Percentiles rank a stretch among this genome's conserved stretches.
phyloP scores from a whole-genome alignment of 1,140 invertebrate genomes.

The Bombus superbus region DNA sequence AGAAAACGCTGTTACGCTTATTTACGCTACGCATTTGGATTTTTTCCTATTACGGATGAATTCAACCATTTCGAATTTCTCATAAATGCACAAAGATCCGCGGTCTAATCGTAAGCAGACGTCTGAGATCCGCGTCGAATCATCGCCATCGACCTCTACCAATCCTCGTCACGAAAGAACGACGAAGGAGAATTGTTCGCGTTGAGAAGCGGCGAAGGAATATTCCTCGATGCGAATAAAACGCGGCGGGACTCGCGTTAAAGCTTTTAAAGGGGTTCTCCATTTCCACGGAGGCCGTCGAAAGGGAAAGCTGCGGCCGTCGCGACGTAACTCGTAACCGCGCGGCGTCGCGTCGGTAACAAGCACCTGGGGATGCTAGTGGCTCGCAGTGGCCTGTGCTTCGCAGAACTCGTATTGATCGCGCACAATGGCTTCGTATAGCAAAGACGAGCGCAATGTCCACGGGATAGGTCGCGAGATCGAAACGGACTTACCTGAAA shows the following conservation, averaged over 20 bases:
- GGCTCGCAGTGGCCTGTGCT: slow-evolving; percentile 7
- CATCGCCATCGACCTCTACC: neutral
- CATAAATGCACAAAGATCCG: too few species aligned
- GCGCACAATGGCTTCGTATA: slow-evolving; percentile 47
- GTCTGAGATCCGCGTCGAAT: neutral
- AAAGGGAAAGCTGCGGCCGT: slow-evolving; percentile 64
- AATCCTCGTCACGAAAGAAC: neutral
- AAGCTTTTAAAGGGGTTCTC: slow-evolving; percentile 65
- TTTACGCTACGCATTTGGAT: too few species aligned
- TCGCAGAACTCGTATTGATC: slow-evolving; percentile 59
- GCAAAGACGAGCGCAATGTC: slow-evolving; percentile 48
- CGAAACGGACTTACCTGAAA: neutral
- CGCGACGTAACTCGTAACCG: neutral
- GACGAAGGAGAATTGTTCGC: neutral
- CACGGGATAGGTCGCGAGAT: slow-evolving; percentile 36
- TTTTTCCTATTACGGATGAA: neutral
- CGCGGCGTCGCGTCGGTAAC: slow-evolving; percentile 24
- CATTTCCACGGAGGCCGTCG: slow-evolving; percentile 62
- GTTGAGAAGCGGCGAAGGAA: neutral
- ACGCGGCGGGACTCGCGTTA: slow-evolving; percentile 31
- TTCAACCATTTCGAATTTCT: too few species aligned
- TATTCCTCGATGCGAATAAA: neutral
- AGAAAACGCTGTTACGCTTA: too few species aligned
- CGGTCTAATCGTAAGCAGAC: neutral
- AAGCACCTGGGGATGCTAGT: slow-evolving; percentile 52